These are phyloP conservation scores for Brachionus plicatilis DNA, from an alignment of 1,140 invertebrate species.

Conservation along the genomic window DNA sequence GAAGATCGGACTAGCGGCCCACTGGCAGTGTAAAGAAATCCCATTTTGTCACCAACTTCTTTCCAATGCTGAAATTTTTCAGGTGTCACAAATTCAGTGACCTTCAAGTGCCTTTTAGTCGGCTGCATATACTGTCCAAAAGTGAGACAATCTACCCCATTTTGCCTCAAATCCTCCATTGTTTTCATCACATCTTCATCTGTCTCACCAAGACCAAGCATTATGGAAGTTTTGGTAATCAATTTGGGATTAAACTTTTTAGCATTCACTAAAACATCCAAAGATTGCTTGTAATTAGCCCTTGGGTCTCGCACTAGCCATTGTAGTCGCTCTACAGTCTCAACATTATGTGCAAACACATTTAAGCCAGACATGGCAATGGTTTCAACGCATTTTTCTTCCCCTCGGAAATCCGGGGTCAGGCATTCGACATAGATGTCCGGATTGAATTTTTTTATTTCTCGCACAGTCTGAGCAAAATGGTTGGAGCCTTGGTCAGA, in stretches of 20 bases:
- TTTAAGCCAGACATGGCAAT: constrained; percentile 79
- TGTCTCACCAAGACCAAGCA: constrained; percentile 92
- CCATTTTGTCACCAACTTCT: constrained; percentile 72
- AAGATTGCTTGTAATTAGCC: constrained; percentile 72
- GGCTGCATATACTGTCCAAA: constrained; percentile 99
- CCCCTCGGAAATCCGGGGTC: constrained; percentile 88
- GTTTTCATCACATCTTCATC: constrained; percentile 82
- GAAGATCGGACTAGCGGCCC: constrained; percentile 93
- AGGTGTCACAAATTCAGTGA: constrained; percentile 92
- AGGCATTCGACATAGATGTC: constrained; percentile 90
- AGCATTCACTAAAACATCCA: constrained; percentile 72
- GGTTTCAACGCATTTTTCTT: constrained; percentile 67
- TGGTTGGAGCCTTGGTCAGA: constrained; percentile 82
- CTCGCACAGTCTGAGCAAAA: constrained; percentile 77
- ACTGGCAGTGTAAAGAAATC: constrained; percentile 93
- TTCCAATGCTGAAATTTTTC: constrained; percentile 90
- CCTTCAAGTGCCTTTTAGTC: constrained; percentile 86
- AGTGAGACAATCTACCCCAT: constrained; percentile 86
- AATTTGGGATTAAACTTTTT: constrained; percentile 69
- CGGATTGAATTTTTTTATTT: constrained; percentile 65
- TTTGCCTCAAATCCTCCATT: constrained; percentile 68
- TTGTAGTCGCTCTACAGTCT: constrained; percentile 74
- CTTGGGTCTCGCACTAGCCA: constrained; percentile 80
- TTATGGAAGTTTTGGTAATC: constrained; percentile 95
- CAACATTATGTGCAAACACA: constrained; percentile 94